phyloP scores from a whole-genome alignment of 2,113 vertebrate species.

The Callipepla californica region DNA sequence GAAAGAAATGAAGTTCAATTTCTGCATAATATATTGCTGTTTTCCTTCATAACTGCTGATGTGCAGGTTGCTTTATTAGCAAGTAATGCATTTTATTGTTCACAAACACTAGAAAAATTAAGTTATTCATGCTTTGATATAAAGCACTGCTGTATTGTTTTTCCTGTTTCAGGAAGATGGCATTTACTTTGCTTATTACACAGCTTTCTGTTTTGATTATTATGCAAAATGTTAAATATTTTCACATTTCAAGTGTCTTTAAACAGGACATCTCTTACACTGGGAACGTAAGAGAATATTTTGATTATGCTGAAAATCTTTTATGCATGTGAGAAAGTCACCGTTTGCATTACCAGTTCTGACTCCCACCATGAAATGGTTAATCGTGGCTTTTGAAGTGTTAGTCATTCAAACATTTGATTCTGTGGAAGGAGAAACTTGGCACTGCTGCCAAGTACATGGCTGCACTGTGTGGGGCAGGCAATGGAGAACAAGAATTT shows the following conservation, averaged over 20 bases:
- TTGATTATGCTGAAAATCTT: neutral
- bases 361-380: neutral
- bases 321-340: neutral
- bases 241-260: constrained; percentile 1
- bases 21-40: neutral
- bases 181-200: neutral
- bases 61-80: neutral
- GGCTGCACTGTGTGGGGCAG: neutral
- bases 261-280: neutral
- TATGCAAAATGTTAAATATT: constrained; percentile 6
- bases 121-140: neutral
- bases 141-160: fast-evolving
- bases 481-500: neutral
- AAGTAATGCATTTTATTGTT: neutral
- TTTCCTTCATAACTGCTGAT: neutral
- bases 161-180: neutral
- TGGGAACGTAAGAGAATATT: neutral
- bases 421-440: neutral
- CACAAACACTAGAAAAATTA: neutral
- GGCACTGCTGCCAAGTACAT: neutral
- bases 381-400: neutral
- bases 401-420: neutral
- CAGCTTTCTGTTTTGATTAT: neutral
- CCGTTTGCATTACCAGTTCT: neutral
- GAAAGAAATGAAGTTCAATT: neutral